These are phyloP conservation scores for Sarcophilus harrisii DNA, from an alignment of 2,797 vertebrate species.

Conservation along the genomic window DNA sequence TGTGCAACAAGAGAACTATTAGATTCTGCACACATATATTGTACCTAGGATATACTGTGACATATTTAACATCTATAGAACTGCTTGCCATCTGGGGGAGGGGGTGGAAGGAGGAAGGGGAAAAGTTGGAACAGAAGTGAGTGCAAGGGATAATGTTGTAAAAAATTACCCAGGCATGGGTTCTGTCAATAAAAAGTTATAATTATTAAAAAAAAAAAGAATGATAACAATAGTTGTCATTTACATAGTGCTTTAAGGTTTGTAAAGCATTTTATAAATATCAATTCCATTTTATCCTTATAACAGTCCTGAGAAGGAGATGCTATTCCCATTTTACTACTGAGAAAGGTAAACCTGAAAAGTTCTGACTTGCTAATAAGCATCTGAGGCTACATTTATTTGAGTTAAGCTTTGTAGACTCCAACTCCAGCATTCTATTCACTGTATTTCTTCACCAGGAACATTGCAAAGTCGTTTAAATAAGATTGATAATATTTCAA, in stretches of 20 bases:
- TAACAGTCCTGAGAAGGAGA: background rate
- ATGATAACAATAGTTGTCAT: background rate
- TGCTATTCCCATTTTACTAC: background rate
- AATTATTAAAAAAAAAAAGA: no score
- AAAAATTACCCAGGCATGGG: no score
- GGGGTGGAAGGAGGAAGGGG: no score
- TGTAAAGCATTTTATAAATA: background rate
- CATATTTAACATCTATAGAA: no score
- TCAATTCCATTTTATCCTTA: background rate
- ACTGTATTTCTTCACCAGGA: background rate
- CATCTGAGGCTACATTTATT: background rate
- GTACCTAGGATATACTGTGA: no score
- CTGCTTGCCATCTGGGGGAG: no score
- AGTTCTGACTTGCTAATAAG: background rate
- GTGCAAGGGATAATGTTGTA: no score
- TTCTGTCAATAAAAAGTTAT: no score
- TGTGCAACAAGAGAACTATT: no score
- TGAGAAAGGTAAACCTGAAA: background rate
- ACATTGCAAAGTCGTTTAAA: background rate
- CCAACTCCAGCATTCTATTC: background rate
- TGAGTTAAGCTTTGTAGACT: background rate
- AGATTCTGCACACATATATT: no score
- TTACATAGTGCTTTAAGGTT: background rate
- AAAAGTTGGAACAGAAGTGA: no score
- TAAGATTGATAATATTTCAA: background rate